Evolutionary conservation across 1,140 invertebrate genomes (phyloP), one percentile per base, ranked within the genome.

Genomic region (Melanaphis sacchari): DNA sequence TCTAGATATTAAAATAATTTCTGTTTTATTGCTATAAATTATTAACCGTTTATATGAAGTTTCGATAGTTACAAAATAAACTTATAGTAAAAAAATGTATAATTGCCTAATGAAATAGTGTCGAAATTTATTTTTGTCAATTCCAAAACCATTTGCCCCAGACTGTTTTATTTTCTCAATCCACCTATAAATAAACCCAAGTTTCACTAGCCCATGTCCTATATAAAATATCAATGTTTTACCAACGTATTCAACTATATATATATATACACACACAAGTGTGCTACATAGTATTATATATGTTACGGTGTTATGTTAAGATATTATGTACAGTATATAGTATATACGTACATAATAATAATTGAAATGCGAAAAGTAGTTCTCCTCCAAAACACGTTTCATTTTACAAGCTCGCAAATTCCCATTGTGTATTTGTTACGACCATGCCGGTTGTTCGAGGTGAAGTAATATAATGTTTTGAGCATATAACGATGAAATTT

Each of bases 321-420:
- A 40, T 82, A 82, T 40, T 82, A 85, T 43, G 31, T 43, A 85
- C 21, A 31, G 15, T 46, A 87, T n/a, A 87, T n/a, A 31, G 15
- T 46, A 87, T n/a, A 87, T n/a, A 87, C 9, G 7, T n/a, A 46
- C 46, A 88, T n/a, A 88, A 76, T n/a, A 76, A 36, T 49, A 88
- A 31, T 90, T 90, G 52, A 90, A 49, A 90, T 5, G 24, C 15
- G 52, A 66, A 90, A 90, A 90, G 52, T 66, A 90, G 89, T 90
- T 90, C 49, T 54, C 89, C 89, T 90, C 89, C 52, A 90, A 90
- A 90, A 90, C 89, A 90, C 52, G 89, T 90, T 90, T 90, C 26
- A 8, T 90, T 40, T 41, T 66, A 90, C 89, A 49, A 90, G 88
- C 89, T 90, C 52, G 54, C 24, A 31, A 90, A 59, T 90, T 90